Conservation (phyloP, 2,888 invertebrate genomes). For the Creontiades dilutus region DNA sequence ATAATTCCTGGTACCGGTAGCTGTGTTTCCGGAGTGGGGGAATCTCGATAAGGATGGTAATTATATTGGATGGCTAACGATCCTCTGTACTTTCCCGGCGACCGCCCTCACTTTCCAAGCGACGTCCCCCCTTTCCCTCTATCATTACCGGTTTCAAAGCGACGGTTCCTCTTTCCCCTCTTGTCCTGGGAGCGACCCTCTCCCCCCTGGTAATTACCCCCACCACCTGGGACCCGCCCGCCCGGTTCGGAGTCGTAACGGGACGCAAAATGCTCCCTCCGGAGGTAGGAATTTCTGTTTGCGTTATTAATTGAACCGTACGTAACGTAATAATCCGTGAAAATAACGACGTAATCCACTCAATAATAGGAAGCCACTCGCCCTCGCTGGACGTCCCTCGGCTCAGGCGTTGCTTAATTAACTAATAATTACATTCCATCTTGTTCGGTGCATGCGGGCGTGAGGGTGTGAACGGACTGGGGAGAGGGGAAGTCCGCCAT, state of each 20-base stretch:
- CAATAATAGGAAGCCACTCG: neutral
- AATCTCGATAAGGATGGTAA: conserved; percentile 24
- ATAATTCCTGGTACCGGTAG: conserved; percentile 11
- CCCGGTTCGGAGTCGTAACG: neutral
- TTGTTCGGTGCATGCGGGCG: neutral
- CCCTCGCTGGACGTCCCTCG: neutral
- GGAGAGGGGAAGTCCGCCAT: neutral
- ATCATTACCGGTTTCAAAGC: too few relatives aligned
- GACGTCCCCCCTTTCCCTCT: too few relatives aligned
- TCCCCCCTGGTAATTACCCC: neutral
- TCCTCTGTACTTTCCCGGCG: neutral
- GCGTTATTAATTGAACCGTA: conserved; percentile 36
- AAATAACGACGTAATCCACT: conserved; percentile 10
- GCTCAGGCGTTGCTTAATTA: neutral
- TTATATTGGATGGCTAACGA: conserved; percentile 2
- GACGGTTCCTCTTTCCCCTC: too few relatives aligned
- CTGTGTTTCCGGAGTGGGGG: neutral
- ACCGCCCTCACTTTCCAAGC: too few relatives aligned
- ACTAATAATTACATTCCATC: conserved; percentile 27
- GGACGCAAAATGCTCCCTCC: neutral
- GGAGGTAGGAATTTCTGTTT: conserved; percentile 22
- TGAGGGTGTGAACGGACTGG: neutral
- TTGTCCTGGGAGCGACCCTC: too few relatives aligned
- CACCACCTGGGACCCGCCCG: neutral
- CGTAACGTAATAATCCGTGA: conserved; percentile 35